Evolutionary conservation across 2,113 vertebrate species (phyloP), one percentile per base, ranked within the genome.

Genomic region (Tauraco erythrolophus): DNA sequence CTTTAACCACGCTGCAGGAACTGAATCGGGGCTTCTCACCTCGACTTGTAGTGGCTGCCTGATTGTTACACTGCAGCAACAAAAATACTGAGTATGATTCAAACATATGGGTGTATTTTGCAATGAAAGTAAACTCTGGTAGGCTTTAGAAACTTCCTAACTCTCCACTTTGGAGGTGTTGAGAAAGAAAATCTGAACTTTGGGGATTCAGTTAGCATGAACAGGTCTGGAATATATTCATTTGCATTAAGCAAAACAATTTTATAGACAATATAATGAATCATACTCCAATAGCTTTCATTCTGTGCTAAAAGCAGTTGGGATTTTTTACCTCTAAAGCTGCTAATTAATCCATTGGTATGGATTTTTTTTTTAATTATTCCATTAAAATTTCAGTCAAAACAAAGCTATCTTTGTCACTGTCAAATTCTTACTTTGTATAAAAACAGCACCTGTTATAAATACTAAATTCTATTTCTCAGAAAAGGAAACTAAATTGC

Each of bases 261-360:
- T 90, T 85, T 56, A 94, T 53, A 53, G 45, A 41, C n/a, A 94
- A 65, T 50, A 80, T 11, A 89, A 91, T 50, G 37, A 94, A 79
- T 58, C 21, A 58, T 30, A 66, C 2, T 43, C 24, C 45, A 56
- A 14, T 2, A 88, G 69, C 30, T 86, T 96, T 89, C 64, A 65
- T 56, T 84, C 51, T 93, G 66, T 76, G 51, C 51, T 78, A 80
- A 95, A 91, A 70, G 28, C 41, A 81, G 58, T 24, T 60, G 46
- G 17, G 17, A 6, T 17, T 24, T 64, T 91, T 60, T 86, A 66
- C 74, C 76, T 62, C 56, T 74, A 66, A 93, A 83, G 28, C 15
- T 80, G 11, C 83, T 83, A 65, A 85, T 74, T 77, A 64, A 64
- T n/a, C 48, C 56, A 83, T 35, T 57, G 41, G 41, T 43, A 43